Base-by-base conservation (phyloP, 2,888 invertebrate genomes). In the Caenorhabditis drosophilae region DNA sequence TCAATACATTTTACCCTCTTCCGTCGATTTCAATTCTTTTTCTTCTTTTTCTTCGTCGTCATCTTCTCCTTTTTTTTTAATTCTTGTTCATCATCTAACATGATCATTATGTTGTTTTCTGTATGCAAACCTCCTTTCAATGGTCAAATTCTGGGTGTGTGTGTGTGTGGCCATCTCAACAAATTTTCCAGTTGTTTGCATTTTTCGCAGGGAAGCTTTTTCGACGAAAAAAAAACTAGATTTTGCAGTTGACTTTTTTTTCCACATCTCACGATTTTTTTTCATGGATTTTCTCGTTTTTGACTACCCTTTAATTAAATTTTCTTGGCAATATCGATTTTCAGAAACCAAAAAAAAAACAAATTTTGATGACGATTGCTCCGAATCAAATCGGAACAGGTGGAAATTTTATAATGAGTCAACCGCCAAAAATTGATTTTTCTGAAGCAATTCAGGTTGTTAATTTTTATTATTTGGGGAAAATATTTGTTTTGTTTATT, bases 371-470 rank as follows among this genome's bases (percentile, higher is more conserved):
- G n/a, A n/a, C n/a, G n/a, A n/a, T n/a, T n/a, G n/a, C n/a, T n/a
- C n/a, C n/a, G n/a, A n/a, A n/a, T n/a, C n/a, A n/a, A n/a, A n/a
- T n/a, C n/a, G n/a, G n/a, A n/a, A n/a, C n/a, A n/a, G n/a, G n/a
- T n/a, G n/a, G n/a, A 31, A 6, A 31, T 9, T 31, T 31, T 12
- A 9, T 15, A 15, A 23, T 42, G 42, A 15, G 15, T 23, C 38
- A 40, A 18, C 66, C 66, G 31, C 66, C 60, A 22, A 56, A 58
- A 46, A 56, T 66, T 15, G 66, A 66, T 40, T 60, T 60, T 22
- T 41, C 55, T 22, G 66, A 66, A 38, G 66, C 66, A 0, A 66
- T 66, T 53, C 66, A 66, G 58, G 63, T 64, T 27, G 31, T 7
- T 9, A 44, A 23, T 44, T 44, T 44, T 18, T 44, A 20, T 11